Percentiles rank a stretch among this genome's conserved stretches.
phyloP scores from a whole-genome alignment of 2,797 vertebrate genomes.

The Chloroceryle inda region DNA sequence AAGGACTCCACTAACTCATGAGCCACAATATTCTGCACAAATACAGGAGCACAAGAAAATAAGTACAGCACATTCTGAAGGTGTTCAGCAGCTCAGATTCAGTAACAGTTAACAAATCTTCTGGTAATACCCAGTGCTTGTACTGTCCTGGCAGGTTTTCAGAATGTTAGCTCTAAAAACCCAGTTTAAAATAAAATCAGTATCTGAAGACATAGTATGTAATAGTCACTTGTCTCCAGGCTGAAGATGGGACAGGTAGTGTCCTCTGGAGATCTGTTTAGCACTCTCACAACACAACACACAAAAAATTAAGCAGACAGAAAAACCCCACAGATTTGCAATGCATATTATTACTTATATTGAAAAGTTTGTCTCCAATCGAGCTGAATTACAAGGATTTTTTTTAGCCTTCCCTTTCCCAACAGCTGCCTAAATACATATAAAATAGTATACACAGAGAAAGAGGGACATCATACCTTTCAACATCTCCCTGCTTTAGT shows the following conservation, averaged over 20 bases:
- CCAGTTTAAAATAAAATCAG: constrained; percentile 1
- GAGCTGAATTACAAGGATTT: not conserved
- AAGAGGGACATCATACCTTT: constrained; percentile 72
- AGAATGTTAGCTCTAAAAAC: not conserved
- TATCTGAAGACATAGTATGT: not conserved
- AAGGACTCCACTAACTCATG: constrained; percentile 49
- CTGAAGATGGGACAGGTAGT: constrained; percentile 8
- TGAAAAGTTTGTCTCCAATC: constrained; percentile 41
- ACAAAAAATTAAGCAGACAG: not conserved
- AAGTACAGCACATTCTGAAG: not conserved
- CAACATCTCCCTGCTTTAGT: constrained; percentile 72
- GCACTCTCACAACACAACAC: not conserved
- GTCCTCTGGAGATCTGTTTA: not conserved
- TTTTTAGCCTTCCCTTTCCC: constrained; percentile 39
- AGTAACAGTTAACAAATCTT: constrained; percentile 1
- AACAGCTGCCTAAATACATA: not conserved
- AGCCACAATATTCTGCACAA: constrained; percentile 41
- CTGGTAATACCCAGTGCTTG: not conserved
- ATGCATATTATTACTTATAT: not conserved
- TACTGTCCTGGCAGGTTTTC: not conserved
- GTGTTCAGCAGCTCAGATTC: not conserved
- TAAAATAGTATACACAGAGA: constrained; percentile 11
- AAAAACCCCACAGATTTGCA: not conserved
- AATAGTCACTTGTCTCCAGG: not conserved
- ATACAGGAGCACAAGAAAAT: not conserved